These are phyloP conservation scores for Tortricodes alternella DNA, from an alignment of 2,888 invertebrate genomes.

Conservation along the genomic window DNA sequence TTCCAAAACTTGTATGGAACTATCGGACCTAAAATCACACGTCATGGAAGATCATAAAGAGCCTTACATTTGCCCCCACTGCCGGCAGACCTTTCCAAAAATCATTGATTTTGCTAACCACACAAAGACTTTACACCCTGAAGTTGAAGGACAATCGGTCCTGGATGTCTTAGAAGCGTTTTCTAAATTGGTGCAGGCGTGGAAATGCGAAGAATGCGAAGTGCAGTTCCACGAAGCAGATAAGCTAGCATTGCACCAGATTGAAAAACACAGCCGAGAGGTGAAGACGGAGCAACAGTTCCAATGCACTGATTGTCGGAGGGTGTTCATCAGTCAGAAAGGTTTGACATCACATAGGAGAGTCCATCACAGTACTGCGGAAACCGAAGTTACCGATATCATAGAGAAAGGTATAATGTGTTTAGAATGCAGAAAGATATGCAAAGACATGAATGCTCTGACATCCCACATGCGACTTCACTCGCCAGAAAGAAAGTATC, in stretches of 20 bases:
- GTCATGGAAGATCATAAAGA: slow-evolving; percentile 71
- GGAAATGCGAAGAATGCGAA: slow-evolving; percentile 77
- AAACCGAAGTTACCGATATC: slow-evolving; percentile 50
- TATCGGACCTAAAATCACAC: slow-evolving; percentile 67
- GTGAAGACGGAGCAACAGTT: slow-evolving; percentile 60
- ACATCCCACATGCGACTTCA: slow-evolving; percentile 72
- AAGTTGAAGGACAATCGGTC: slow-evolving; percentile 66
- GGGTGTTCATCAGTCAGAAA: slow-evolving; percentile 69
- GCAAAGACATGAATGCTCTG: slow-evolving; percentile 65
- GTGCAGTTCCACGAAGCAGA: slow-evolving; percentile 72
- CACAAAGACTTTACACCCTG: slow-evolving; percentile 65
- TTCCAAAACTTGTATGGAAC: slow-evolving; percentile 55
- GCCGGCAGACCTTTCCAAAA: slow-evolving; percentile 61
- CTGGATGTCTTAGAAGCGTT: slow-evolving; percentile 71
- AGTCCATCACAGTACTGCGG: slow-evolving; percentile 62
- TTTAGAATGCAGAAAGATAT: slow-evolving; percentile 71
- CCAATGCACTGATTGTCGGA: slow-evolving; percentile 68
- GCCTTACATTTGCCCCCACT: slow-evolving; percentile 65
- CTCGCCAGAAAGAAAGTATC: slow-evolving; percentile 67
- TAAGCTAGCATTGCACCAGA: slow-evolving; percentile 68
- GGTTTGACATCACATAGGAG: slow-evolving; percentile 68
- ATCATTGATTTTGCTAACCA: slow-evolving; percentile 71
- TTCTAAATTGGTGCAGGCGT: slow-evolving; percentile 68
- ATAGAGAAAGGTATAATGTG: slow-evolving; percentile 65
- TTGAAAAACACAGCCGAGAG: slow-evolving; percentile 66